Evolutionary conservation across 2,797 vertebrate species (phyloP).

Genomic region (Champsocephalus gunnari): DNA sequence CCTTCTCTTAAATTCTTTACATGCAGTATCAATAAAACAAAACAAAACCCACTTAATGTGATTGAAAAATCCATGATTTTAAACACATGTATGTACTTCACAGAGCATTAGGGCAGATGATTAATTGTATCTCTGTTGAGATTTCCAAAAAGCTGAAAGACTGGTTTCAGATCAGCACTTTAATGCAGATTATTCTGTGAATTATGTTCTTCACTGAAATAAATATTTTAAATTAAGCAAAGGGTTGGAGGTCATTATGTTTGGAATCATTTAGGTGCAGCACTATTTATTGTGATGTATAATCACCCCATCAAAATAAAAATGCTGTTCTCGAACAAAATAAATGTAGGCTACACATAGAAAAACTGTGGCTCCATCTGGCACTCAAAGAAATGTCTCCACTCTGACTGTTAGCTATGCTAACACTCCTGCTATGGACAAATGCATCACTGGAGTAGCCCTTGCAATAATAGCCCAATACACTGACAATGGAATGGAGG

Average conservation of each 20-base stretch:
- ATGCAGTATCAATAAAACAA: neutral
- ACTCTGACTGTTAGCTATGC: neutral
- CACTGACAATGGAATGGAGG: neutral
- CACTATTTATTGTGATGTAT: neutral
- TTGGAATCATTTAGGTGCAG: neutral
- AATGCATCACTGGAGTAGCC: neutral
- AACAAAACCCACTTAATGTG: neutral
- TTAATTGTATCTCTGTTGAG: neutral
- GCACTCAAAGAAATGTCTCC: neutral
- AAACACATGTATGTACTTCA: neutral
- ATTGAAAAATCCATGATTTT: neutral
- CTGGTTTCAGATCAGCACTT: neutral
- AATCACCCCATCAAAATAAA: neutral
- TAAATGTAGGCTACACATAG: neutral
- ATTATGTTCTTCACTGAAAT: conserved; percentile 10
- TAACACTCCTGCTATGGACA: neutral
- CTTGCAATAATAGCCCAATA: neutral
- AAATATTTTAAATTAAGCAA: conserved; percentile 21
- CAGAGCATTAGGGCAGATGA: neutral
- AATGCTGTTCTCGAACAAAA: neutral
- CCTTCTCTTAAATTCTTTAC: neutral
- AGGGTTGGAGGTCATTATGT: neutral
- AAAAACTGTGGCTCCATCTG: neutral
- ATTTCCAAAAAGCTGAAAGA: neutral
- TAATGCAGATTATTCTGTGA: conserved; percentile 10